Evolutionary conservation across 92 coral and sea anemone genomes (phyloP), one percentile per base, ranked within the genome.

Genomic region (Hydrozoanthus gracilis): DNA sequence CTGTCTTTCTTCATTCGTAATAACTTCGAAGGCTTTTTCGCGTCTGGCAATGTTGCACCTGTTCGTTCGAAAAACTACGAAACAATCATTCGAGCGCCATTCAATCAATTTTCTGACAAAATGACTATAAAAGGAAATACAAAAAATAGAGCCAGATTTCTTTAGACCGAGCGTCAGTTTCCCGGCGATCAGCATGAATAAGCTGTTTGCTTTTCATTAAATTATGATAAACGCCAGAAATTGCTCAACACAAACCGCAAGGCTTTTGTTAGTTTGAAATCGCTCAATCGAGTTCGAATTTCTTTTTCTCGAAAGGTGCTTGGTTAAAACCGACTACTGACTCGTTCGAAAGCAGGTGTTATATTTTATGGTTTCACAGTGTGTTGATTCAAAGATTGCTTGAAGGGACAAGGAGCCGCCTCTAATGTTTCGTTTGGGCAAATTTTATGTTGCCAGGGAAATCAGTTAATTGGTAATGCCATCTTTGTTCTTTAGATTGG

Each of bases 81-180:
- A 35, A 16, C 55, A 13, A 47, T 9, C 20, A 58, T 3, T 12
- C 54, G 13, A 74, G 85, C 74, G 62, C 72, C 85, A 65, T 45
- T 62, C 85, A 47, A 64, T 48, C 58, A 64, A 65, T 46, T 48
- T 8, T 6, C 8, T 62, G 55, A 64, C 48, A 18, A 77, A 80
- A 80, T 80, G 61, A 62, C 85, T 65, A 80, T 80, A 80, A 80
- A 80, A 64, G 85, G 85, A 49, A 80, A 80, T 66, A 14, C 20
- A 48, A 64, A 61, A 64, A 80, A 1, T 18, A 8, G 62, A 44
- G 27, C 12, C 67, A 5, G 35, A 11, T 65, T 65, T 62, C 16
- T 35, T 58, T 62, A 47, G 13, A 14, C 44, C n/a, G 46, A 47
- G 11, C 69, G 85, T 47, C 85, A 48, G 14, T 15, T 80, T 48